A percentile compares a stretch with the other conserved stretches of the same genome.
Conservation (phyloP, 2,797 vertebrate species). For the Sylvilagus floridanus region DNA sequence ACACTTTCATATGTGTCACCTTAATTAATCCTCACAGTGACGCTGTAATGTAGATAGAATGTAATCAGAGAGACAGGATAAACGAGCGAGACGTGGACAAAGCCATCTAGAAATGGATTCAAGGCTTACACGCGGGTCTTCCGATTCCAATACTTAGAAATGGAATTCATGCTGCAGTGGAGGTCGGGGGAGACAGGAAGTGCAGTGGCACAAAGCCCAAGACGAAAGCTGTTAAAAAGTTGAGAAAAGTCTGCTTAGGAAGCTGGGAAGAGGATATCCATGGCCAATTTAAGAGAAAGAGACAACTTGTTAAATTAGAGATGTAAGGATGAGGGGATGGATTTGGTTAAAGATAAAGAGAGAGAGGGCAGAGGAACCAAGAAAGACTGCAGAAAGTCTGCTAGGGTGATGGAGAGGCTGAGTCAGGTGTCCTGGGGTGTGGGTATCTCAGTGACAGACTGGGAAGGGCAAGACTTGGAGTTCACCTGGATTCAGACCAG, state of each 20-base stretch:
- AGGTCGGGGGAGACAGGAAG: background rate
- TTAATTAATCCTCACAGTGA: slow-evolving; percentile 61
- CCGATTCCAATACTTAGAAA: background rate
- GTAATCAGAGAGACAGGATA: background rate
- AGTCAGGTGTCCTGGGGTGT: background rate
- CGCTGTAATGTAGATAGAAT: background rate
- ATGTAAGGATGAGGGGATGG: background rate
- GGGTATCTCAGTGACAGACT: background rate
- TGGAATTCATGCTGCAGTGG: fast-evolving
- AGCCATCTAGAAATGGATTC: fast-evolving
- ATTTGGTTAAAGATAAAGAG: background rate
- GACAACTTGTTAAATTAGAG: background rate
- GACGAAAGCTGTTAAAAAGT: background rate
- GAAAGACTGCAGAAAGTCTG: background rate
- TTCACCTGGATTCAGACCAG: background rate
- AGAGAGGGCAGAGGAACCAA: background rate
- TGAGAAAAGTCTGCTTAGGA: background rate
- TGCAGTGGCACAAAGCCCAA: background rate
- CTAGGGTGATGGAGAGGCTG: background rate
- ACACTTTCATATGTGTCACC: slow-evolving; percentile 55
- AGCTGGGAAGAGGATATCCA: fast-evolving
- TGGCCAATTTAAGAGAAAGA: background rate
- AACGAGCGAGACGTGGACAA: background rate
- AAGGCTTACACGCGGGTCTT: background rate
- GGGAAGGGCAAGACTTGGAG: fast-evolving